phyloP scores from a whole-genome alignment of 1,140 invertebrate genomes.

The Temnothorax curvispinosus region DNA sequence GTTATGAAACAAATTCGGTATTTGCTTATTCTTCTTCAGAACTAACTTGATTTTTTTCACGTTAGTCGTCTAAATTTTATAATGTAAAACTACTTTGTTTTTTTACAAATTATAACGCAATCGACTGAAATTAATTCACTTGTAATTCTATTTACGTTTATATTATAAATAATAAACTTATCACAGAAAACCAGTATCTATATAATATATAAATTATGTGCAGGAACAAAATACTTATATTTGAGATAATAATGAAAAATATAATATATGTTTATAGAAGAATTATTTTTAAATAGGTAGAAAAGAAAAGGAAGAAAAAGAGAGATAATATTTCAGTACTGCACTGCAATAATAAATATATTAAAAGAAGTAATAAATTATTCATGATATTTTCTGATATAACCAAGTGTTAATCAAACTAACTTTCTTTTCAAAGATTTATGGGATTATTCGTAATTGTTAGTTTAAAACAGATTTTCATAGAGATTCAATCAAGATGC shows the following conservation, averaged over 20 bases:
- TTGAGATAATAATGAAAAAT: neutral
- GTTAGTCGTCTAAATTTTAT: neutral
- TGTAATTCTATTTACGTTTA: neutral
- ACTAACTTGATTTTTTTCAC: slow-evolving; percentile 60
- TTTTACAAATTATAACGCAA: neutral
- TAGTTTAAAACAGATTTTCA: slow-evolving; percentile 55
- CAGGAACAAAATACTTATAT: neutral
- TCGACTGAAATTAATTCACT: neutral
- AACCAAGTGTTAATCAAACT: slow-evolving; percentile 2
- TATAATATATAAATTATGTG: too few species aligned
- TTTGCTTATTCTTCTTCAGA: slow-evolving; percentile 64
- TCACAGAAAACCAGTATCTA: neutral
- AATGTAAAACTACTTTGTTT: neutral
- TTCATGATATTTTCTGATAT: slow-evolving; percentile 36
- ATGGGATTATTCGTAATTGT: slow-evolving; percentile 59
- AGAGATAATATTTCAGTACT: neutral
- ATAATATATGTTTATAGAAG: neutral
- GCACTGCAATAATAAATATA: neutral
- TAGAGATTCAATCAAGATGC: slow-evolving; percentile 60
- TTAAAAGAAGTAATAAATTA: slow-evolving; percentile 47
- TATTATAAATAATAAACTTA: slow-evolving; percentile 3
- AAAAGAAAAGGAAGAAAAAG: neutral
- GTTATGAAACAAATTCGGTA: slow-evolving; percentile 49
- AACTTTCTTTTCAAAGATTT: slow-evolving; percentile 38
- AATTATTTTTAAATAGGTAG: neutral